Percentiles rank a stretch among this genome's conserved stretches.
phyloP scores from a whole-genome alignment of 2,113 vertebrate genomes.

The Anser brachyrhynchus region DNA sequence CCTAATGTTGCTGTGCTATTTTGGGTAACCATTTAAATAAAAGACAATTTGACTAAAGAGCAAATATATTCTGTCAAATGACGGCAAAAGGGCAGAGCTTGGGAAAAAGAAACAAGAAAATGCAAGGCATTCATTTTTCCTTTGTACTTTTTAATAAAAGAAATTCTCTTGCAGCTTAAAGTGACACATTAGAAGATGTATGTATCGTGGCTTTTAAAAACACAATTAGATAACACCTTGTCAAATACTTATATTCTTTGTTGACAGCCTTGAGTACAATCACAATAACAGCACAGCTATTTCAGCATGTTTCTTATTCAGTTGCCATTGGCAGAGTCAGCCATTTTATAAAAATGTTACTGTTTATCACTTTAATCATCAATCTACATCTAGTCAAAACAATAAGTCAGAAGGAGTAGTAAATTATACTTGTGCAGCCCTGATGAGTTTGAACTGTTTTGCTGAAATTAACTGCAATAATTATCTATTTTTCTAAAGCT shows the following conservation, averaged over 20 bases:
- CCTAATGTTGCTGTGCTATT: slow-evolving; percentile 78
- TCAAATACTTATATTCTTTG: slow-evolving; percentile 84
- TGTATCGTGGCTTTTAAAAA: slow-evolving; percentile 87
- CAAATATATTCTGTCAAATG: slow-evolving; percentile 78
- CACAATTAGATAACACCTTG: slow-evolving; percentile 94
- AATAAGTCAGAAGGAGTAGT: slow-evolving; percentile 84
- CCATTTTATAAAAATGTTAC: slow-evolving; percentile 83
- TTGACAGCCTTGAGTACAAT: slow-evolving; percentile 84
- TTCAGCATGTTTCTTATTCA: slow-evolving; percentile 81
- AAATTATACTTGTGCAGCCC: slow-evolving; percentile 83
- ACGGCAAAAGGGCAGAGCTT: slow-evolving; percentile 79
- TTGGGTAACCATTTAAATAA: slow-evolving; percentile 81
- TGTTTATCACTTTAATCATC: slow-evolving; percentile 84
- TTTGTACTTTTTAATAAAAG: slow-evolving; percentile 84
- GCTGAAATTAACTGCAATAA: slow-evolving; percentile 84
- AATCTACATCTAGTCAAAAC: slow-evolving; percentile 84
- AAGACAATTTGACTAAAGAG: slow-evolving; percentile 84
- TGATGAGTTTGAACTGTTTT: slow-evolving; percentile 85
- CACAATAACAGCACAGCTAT: slow-evolving; percentile 78
- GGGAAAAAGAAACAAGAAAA: slow-evolving; percentile 72
- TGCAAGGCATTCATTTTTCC: slow-evolving; percentile 82
- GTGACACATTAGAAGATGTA: slow-evolving; percentile 88
- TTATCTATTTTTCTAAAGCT: slow-evolving; percentile 82
- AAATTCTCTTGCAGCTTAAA: slow-evolving; percentile 77
- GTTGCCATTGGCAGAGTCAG: slow-evolving; percentile 85